Base-by-base conservation (phyloP, 2,113 vertebrate genomes). In the Meriones unguiculatus region DNA sequence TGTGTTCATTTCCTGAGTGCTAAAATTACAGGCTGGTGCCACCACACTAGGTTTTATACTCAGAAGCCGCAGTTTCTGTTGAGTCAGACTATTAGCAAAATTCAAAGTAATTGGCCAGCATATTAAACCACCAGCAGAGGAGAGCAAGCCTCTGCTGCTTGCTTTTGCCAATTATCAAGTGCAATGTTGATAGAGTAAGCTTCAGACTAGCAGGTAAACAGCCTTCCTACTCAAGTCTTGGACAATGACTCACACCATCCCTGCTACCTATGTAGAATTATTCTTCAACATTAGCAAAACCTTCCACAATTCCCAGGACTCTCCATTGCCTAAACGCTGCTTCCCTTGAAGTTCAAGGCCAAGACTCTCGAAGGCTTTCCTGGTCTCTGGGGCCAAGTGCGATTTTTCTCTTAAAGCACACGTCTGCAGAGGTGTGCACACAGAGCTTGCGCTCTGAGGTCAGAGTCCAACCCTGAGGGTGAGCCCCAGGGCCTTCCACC, bases 141-240 rank as follows among this genome's bases (percentile, higher is more conserved):
- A 84, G 35, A 41, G 50, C 11, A 30, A 70, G 64, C 54, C 28
- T 86, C 54, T 50, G 30, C 32, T 64, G 38, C 70, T 65, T 46
- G 30, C 52, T 78, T 86, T n/a, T 59, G 46, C 73, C 46, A 89
- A 85, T 89, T 72, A 91, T 85, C 89, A 46, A 76, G 59, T 38
- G 38, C 52, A 67, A 64, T 54, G 67, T 38, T 89, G 64, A 90
- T 18, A 7, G 14, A 93, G 87, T 62, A 90, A 28, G 70, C 85
- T 91, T 91, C 25, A 84, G 52, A 87, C 8, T 65, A 30, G 88
- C 89, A 89, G 75, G 85, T 28, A 95, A 73, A 41, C 59, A 88
- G 78, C 35, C 35, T 52, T 32, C 57, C 69, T 57, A 65, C 75
- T 82, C 73, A 88, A 57, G 32, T 86, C 46, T 38, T 95, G 67